phyloP scores from a whole-genome alignment of 2,113 vertebrate genomes.

The Vombatus ursinus region DNA sequence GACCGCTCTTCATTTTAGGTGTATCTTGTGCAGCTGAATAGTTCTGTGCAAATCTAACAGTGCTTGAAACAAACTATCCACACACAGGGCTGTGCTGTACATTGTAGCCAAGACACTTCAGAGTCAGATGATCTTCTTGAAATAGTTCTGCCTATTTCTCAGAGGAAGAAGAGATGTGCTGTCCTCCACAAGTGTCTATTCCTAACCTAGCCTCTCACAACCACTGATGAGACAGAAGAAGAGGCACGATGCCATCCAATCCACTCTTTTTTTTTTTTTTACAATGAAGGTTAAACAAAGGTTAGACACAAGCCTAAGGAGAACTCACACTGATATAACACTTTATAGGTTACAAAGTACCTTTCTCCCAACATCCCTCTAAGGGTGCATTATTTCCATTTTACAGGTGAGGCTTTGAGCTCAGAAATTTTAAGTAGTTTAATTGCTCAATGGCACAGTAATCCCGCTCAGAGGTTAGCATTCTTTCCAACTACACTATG shows the following conservation, averaged over 20 bases:
- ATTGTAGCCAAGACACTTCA: neutral
- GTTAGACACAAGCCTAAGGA: neutral
- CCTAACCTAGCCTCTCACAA: neutral
- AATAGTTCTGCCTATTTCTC: neutral
- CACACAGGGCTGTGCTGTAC: neutral
- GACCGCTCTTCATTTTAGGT: neutral
- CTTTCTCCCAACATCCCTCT: neutral
- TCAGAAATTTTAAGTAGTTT: neutral
- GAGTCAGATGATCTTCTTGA: neutral
- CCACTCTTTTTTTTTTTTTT: neutral
- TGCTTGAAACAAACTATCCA: neutral
- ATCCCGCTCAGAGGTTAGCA: no score
- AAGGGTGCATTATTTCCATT: neutral
- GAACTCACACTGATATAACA: neutral
- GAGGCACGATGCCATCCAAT: neutral
- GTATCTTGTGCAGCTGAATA: neutral
- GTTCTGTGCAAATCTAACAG: neutral
- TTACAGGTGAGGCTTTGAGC: neutral
- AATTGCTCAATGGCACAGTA: neutral
- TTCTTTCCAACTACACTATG: neutral
- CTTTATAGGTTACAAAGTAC: no score
- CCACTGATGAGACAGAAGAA: neutral
- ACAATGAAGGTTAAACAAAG: neutral
- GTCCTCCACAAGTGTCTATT: neutral
- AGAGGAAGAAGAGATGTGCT: neutral